Conservation (phyloP, 2,888 invertebrate species). For the Aplocera efformata region DNA sequence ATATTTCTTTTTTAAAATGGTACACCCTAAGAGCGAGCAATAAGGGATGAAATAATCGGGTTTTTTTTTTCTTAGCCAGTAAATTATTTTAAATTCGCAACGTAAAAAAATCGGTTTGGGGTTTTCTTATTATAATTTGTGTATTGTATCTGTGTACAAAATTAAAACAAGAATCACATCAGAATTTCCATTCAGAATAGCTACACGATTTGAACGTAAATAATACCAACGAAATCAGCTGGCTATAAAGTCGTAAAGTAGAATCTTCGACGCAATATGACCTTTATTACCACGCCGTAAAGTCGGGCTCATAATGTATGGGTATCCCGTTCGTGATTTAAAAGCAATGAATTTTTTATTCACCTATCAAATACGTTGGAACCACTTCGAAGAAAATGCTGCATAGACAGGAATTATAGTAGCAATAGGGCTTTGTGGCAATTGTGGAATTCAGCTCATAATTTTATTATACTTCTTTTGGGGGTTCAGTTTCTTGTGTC, state of each 20-base stretch:
- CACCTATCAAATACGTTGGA: constrained; percentile 30
- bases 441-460: constrained; percentile 16
- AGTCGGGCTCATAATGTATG: constrained; percentile 17
- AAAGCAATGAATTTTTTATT: constrained; percentile 43
- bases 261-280: constrained; percentile 18
- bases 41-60: too few species aligned
- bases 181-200: not conserved
- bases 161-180: not conserved
- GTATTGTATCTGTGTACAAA: too few species aligned
- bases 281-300: constrained; percentile 22
- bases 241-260: constrained; percentile 6
- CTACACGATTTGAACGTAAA: constrained; percentile 3
- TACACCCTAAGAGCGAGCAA: too few species aligned
- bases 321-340: constrained; percentile 27
- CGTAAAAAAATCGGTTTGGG: too few species aligned
- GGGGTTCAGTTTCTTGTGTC: too few species aligned
- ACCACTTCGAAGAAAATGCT: constrained; percentile 22
- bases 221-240: constrained; percentile 5
- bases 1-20: too few species aligned
- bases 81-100: too few species aligned
- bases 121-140: constrained; percentile 21
- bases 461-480: too few species aligned
- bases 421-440: constrained; percentile 9
- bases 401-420: constrained; percentile 20
- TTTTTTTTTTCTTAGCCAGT: too few species aligned